Conservation (phyloP, 2,113 vertebrate genomes). For the Pomatorhinus ruficollis region DNA sequence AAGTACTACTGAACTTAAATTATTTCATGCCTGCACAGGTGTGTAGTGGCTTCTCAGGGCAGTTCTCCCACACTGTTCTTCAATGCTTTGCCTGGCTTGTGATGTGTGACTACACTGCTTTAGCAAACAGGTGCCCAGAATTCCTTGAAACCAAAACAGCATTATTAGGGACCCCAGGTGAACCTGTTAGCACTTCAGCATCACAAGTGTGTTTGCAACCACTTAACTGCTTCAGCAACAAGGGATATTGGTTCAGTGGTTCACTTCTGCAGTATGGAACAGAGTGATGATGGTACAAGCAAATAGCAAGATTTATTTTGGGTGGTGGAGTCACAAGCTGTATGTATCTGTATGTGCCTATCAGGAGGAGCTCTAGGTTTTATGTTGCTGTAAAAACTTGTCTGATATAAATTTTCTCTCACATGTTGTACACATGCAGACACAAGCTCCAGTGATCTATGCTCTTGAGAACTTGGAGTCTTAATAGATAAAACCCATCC, state of each 20-base stretch:
- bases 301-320: neutral
- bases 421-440: accelerated
- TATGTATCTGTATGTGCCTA: neutral
- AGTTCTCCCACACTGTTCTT: neutral
- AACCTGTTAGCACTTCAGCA: neutral
- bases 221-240: neutral
- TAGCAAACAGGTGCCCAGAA: neutral
- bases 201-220: neutral
- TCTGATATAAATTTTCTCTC: neutral
- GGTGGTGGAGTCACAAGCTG: neutral
- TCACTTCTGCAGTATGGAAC: neutral
- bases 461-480: neutral
- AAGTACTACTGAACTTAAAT: neutral
- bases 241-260: neutral
- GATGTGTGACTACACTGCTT: neutral
- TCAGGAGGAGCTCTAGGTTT: neutral
- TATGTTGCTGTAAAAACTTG: neutral
- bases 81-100: neutral
- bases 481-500: neutral
- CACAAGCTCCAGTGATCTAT: neutral
- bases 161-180: neutral
- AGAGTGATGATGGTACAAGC: neutral
- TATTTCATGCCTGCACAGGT: neutral
- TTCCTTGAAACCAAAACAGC: neutral
- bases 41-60: neutral